A percentile compares a stretch with the other conserved stretches of the same genome.
phyloP scores from a whole-genome alignment of 1,140 invertebrate species.

The Stenopsyche tienmushanensis region DNA sequence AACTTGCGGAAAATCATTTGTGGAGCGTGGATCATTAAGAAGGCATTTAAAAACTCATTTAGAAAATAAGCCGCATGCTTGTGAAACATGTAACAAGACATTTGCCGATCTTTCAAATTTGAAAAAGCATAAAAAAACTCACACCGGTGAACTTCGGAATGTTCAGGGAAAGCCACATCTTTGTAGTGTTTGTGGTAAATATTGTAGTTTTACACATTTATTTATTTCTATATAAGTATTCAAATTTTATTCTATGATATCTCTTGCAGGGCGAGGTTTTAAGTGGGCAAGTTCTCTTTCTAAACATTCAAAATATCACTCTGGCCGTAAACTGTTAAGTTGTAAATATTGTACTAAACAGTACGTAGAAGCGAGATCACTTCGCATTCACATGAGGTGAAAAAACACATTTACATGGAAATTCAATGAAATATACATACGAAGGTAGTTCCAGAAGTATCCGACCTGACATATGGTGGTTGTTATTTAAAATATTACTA shows the following conservation, averaged over 20 bases:
- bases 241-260: slow-evolving; percentile 55
- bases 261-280: slow-evolving; percentile 42
- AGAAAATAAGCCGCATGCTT: slow-evolving; percentile 59
- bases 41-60: slow-evolving; percentile 59
- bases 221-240: slow-evolving; percentile 74
- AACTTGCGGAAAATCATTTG: too few species aligned
- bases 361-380: too few species aligned
- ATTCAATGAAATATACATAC: too few species aligned
- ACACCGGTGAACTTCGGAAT: slow-evolving; percentile 65
- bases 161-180: slow-evolving; percentile 64
- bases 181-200: slow-evolving; percentile 57
- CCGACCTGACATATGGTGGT: too few species aligned
- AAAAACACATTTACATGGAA: too few species aligned
- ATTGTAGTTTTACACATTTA: slow-evolving; percentile 68
- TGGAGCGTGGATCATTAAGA: too few species aligned
- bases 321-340: slow-evolving; percentile 56
- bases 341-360: slow-evolving; percentile 55
- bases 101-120: slow-evolving; percentile 58
- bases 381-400: too few species aligned
- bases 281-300: neutral
- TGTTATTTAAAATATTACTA: too few species aligned
- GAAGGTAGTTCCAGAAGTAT: too few species aligned
- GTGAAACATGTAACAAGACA: slow-evolving; percentile 57
- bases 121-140: slow-evolving; percentile 61
- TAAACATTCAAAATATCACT: neutral